Percentiles rank a stretch among this genome's conserved stretches.
Evolutionary conservation across 2,888 invertebrate genomes (phyloP).

Genomic region (Eretmocerus hayati): DNA sequence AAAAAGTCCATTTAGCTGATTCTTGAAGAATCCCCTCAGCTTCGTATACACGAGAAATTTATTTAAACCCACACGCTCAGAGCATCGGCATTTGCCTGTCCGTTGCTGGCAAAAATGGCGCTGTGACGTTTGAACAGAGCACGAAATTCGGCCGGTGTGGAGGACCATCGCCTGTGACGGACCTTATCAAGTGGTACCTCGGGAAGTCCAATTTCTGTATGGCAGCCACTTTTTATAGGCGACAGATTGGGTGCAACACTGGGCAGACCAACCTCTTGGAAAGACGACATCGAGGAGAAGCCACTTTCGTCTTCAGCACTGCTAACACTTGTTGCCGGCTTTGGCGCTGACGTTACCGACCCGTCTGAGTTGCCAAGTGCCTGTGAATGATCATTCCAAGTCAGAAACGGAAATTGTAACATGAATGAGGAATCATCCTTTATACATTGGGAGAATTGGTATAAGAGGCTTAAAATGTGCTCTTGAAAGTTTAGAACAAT

Average conservation of each 20-base stretch:
- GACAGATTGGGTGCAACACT: constrained; percentile 5
- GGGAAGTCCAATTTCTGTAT: constrained; percentile 42
- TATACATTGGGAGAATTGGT: too few relatives aligned
- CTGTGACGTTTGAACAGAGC: constrained; percentile 38
- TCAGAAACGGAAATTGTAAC: too few relatives aligned
- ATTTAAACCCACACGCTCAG: constrained; percentile 43
- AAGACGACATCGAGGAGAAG: constrained; percentile 78
- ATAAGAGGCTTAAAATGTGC: too few relatives aligned
- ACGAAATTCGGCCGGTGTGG: constrained; percentile 40
- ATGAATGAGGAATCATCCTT: too few relatives aligned
- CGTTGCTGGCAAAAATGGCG: constrained; percentile 30
- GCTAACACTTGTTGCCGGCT: constrained; percentile 36
- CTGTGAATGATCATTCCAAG: too few relatives aligned
- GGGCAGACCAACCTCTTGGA: constrained; percentile 73
- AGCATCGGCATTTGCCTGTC: constrained; percentile 34
- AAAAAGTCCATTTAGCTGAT: too few relatives aligned
- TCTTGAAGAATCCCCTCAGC: too few relatives aligned
- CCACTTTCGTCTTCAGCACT: constrained; percentile 73
- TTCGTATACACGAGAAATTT: neutral
- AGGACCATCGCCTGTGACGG: constrained; percentile 42
- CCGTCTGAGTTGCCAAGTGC: constrained; percentile 18
- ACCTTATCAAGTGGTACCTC: constrained; percentile 37
- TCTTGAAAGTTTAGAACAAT: too few relatives aligned
- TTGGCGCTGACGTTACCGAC: constrained; percentile 26
- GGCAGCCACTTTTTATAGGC: constrained; percentile 36